These are phyloP conservation scores for Takifugu bimaculatus DNA, from an alignment of 2,113 vertebrate genomes.

Conservation along the genomic window DNA sequence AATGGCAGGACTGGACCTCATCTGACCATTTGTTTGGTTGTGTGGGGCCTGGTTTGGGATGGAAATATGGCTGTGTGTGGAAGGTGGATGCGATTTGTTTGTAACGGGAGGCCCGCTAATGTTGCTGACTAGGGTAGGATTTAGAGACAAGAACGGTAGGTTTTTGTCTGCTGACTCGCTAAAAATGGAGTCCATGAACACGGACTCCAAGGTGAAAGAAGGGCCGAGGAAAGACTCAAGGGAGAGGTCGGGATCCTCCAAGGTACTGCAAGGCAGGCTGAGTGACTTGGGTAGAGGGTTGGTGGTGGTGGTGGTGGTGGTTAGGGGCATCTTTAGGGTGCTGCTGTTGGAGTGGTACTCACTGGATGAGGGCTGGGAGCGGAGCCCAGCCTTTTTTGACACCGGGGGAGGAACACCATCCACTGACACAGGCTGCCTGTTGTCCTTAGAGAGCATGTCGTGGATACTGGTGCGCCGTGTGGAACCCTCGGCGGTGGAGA, in stretches of 20 bases:
- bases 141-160: slow-evolving; percentile 88
- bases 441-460: slow-evolving; percentile 93
- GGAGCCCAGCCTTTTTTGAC: slow-evolving; percentile 71
- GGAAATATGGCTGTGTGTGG: slow-evolving; percentile 20
- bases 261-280: slow-evolving; percentile 70
- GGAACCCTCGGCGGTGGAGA: slow-evolving; percentile 93
- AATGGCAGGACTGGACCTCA: slow-evolving; percentile 43
- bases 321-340: slow-evolving; percentile 43
- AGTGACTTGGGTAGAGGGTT: slow-evolving; percentile 66
- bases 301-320: slow-evolving; percentile 7
- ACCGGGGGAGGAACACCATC: slow-evolving; percentile 77
- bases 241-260: slow-evolving; percentile 74
- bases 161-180: slow-evolving; percentile 62
- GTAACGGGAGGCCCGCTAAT: slow-evolving; percentile 84
- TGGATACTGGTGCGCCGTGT: slow-evolving; percentile 96
- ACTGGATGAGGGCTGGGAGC: slow-evolving; percentile 80
- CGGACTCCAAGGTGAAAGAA: slow-evolving; percentile 72
- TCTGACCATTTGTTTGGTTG: slow-evolving; percentile 47
- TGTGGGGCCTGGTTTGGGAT: slow-evolving; percentile 37
- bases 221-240: slow-evolving; percentile 74
- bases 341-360: slow-evolving; percentile 84
- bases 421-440: slow-evolving; percentile 82
- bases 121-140: slow-evolving; percentile 91
- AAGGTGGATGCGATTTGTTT: slow-evolving; percentile 46
- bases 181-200: slow-evolving; percentile 76